Evolutionary conservation across 2,888 invertebrate species (phyloP).

Genomic region (Sinhomidia bicolor): DNA sequence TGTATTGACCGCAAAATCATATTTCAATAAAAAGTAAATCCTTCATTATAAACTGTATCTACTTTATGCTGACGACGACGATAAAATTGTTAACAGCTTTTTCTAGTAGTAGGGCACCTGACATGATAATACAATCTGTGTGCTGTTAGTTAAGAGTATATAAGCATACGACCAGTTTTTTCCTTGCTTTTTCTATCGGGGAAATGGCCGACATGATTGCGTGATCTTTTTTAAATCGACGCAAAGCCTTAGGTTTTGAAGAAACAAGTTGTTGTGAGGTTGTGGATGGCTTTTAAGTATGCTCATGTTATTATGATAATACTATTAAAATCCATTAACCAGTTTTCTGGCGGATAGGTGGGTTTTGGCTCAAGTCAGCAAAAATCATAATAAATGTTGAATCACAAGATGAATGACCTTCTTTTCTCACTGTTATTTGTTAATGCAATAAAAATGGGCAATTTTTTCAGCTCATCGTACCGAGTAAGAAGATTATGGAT

Average conservation of each 20-base stretch:
- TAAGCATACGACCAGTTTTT: constrained; percentile 3
- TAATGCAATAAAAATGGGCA: background rate
- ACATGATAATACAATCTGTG: constrained; percentile 3
- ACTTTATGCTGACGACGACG: background rate
- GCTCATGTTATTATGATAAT: constrained; percentile 37
- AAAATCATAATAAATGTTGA: background rate
- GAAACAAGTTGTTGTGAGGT: constrained; percentile 31
- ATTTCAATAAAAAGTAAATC: background rate
- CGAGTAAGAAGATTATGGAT: constrained; percentile 87
- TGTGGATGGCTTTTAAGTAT: background rate
- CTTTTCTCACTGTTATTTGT: background rate
- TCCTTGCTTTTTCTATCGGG: background rate
- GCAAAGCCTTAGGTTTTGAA: background rate
- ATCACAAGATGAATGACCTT: constrained; percentile 56
- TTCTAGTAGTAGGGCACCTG: constrained; percentile 1
- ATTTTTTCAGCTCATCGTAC: constrained; percentile 81
- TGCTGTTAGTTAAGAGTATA: too few species aligned
- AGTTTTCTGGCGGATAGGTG: constrained; percentile 14
- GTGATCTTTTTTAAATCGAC: background rate
- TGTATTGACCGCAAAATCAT: background rate
- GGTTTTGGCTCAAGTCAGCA: background rate
- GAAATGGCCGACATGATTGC: background rate
- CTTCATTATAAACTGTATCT: background rate
- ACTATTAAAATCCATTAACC: constrained; percentile 34
- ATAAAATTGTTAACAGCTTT: constrained; percentile 7